A percentile compares a stretch with the other conserved stretches of the same genome.
Evolutionary conservation across 2,888 invertebrate genomes (phyloP).

Genomic region (Macrophya annulata): DNA sequence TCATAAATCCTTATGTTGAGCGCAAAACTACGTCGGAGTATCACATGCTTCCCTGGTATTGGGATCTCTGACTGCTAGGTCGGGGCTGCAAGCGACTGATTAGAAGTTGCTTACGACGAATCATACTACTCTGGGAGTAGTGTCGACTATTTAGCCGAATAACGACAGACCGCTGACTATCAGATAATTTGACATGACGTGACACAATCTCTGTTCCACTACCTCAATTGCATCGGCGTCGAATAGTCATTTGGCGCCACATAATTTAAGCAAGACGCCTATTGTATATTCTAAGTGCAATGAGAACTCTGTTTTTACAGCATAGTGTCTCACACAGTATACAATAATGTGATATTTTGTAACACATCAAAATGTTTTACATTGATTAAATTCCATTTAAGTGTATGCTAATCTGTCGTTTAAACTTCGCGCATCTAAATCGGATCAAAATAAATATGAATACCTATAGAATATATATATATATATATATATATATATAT

Average conservation of each 20-base stretch:
- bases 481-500: not conserved
- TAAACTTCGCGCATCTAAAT: not conserved
- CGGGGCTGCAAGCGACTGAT: conserved; percentile 50
- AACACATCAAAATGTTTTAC: not conserved
- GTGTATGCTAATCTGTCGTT: not conserved
- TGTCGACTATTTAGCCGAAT: conserved; percentile 54
- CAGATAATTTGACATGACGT: not conserved
- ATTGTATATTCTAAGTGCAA: not conserved
- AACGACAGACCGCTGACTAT: conserved; percentile 32
- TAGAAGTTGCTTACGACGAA: not conserved
- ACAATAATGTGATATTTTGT: too few species aligned
- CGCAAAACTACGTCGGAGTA: not conserved
- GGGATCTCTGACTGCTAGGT: conserved; percentile 56
- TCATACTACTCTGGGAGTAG: conserved; percentile 49
- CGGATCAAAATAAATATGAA: not conserved
- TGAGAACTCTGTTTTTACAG: too few species aligned
- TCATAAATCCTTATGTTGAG: not conserved
- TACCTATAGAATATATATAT: not conserved
- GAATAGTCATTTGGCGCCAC: too few species aligned
- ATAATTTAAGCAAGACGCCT: too few species aligned
- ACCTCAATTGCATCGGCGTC: not conserved
- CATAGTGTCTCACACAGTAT: too few species aligned
- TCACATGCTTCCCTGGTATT: conserved; percentile 37
- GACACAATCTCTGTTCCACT: not conserved
- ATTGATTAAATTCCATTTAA: not conserved